A percentile compares a stretch with the other conserved stretches of the same genome.
Conservation (phyloP, 92 coral and sea anemone genomes). For the Paramuricea clavata region DNA sequence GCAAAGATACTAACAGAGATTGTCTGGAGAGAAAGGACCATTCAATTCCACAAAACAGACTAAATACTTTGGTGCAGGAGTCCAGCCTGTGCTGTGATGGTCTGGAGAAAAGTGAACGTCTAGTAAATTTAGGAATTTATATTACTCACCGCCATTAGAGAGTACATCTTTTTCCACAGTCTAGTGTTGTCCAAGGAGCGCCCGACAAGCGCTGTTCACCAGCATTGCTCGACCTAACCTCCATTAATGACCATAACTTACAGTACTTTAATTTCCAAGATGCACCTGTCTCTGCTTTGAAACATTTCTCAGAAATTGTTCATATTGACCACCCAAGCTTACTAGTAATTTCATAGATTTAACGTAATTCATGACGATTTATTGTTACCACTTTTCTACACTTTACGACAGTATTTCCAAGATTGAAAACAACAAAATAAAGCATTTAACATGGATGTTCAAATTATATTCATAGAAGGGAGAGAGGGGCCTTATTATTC, state of each 20-base stretch:
- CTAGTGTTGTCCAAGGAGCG: slow-evolving; percentile 77
- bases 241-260: slow-evolving; percentile 87
- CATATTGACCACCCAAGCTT: slow-evolving; percentile 76
- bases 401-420: slow-evolving; percentile 50
- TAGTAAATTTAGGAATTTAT: slow-evolving; percentile 88
- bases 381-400: slow-evolving; percentile 86
- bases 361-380: slow-evolving; percentile 92
- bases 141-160: slow-evolving; percentile 79
- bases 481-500: slow-evolving; percentile 82
- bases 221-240: slow-evolving; percentile 89
- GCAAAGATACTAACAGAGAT: not conserved
- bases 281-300: slow-evolving; percentile 72
- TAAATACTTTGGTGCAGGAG: slow-evolving; percentile 59
- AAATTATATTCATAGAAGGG: slow-evolving; percentile 89
- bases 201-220: slow-evolving; percentile 87
- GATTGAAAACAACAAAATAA: slow-evolving; percentile 34
- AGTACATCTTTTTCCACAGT: slow-evolving; percentile 86
- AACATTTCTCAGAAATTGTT: slow-evolving; percentile 70
- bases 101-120: slow-evolving; percentile 73
- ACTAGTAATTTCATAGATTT: slow-evolving; percentile 88
- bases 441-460: slow-evolving; percentile 74
- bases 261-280: slow-evolving; percentile 92
- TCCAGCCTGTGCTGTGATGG: slow-evolving; percentile 94
- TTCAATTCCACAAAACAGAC: not conserved
- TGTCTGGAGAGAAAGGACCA: not conserved